Percentiles rank a stretch among this genome's conserved stretches.
phyloP scores from a whole-genome alignment of 2,888 invertebrate species.

The Eulithis testata region DNA sequence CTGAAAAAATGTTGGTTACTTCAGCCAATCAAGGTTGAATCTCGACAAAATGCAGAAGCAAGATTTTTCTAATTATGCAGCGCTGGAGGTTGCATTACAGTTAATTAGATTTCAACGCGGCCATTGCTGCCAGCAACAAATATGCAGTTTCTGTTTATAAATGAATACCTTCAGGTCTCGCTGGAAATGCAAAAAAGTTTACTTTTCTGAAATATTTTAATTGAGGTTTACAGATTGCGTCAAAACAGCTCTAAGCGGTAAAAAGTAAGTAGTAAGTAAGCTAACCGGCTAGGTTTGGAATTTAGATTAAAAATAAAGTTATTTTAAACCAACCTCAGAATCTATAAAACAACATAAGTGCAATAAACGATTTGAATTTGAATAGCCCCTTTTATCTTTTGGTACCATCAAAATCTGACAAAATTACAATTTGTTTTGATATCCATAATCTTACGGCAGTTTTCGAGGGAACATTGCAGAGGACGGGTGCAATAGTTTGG shows the following conservation, averaged over 20 bases:
- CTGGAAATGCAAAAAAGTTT: not conserved
- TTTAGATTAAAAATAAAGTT: too few species aligned
- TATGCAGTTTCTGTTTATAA: constrained; percentile 19
- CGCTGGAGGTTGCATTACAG: constrained; percentile 12
- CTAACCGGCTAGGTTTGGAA: too few species aligned
- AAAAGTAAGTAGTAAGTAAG: too few species aligned
- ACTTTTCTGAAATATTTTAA: not conserved
- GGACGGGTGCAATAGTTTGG: constrained; percentile 30
- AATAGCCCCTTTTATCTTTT: too few species aligned
- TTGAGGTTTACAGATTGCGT: not conserved
- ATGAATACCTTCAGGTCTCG: constrained; percentile 7
- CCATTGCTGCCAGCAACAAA: not conserved
- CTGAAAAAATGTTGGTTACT: constrained; percentile 9
- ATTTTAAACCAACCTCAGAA: too few species aligned
- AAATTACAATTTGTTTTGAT: too few species aligned
- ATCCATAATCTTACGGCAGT: not conserved
- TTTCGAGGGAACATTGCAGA: constrained; percentile 16
- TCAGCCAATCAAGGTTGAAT: constrained; percentile 11
- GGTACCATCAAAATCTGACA: too few species aligned
- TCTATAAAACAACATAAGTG: too few species aligned
- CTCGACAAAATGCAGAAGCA: constrained; percentile 11
- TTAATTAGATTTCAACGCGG: constrained; percentile 21
- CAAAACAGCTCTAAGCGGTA: too few species aligned
- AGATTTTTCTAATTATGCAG: constrained; percentile 18
- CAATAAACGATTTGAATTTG: too few species aligned